Conservation (phyloP, 2,888 invertebrate species). For the Eubasilissa splendida region DNA sequence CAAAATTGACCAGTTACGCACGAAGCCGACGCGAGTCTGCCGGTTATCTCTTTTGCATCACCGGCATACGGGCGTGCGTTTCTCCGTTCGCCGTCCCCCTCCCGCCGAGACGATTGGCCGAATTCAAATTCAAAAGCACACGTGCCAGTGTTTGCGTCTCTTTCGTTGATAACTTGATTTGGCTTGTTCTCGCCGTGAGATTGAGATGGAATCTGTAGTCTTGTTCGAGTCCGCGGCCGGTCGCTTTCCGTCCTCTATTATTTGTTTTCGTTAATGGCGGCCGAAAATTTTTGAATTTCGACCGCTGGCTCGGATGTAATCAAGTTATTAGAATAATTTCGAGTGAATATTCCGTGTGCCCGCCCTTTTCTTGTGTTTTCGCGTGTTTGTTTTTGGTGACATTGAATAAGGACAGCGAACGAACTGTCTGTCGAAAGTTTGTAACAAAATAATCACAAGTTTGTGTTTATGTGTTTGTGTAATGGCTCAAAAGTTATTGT, state of each 20-base stretch:
- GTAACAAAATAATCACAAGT: slow-evolving; percentile 37
- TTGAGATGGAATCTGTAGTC: slow-evolving; percentile 50
- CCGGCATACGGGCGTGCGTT: slow-evolving; percentile 30
- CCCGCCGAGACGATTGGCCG: slow-evolving; percentile 1
- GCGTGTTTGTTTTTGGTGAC: slow-evolving; percentile 29
- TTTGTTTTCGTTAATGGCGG: slow-evolving; percentile 43
- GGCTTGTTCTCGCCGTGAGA: slow-evolving; percentile 46
- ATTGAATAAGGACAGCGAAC: neutral
- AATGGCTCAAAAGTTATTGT: slow-evolving; percentile 7
- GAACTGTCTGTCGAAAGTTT: slow-evolving; percentile 10
- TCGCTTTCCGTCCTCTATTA: slow-evolving; percentile 25
- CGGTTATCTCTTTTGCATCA: slow-evolving; percentile 39
- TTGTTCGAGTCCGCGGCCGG: slow-evolving; percentile 44
- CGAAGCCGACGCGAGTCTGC: neutral
- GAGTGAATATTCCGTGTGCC: slow-evolving; percentile 3
- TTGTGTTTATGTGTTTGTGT: slow-evolving; percentile 36
- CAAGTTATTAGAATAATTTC: no score
- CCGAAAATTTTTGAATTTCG: slow-evolving; percentile 31
- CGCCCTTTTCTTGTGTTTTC: slow-evolving; percentile 1
- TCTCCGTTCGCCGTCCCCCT: slow-evolving; percentile 16
- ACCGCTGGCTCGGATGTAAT: no score
- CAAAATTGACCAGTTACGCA: neutral
- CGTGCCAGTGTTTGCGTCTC: slow-evolving; percentile 48
- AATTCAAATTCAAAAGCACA: slow-evolving; percentile 38
- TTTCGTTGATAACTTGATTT: slow-evolving; percentile 56